phyloP scores from a whole-genome alignment of 2,888 invertebrate genomes.

The Ennomos quercinarius region DNA sequence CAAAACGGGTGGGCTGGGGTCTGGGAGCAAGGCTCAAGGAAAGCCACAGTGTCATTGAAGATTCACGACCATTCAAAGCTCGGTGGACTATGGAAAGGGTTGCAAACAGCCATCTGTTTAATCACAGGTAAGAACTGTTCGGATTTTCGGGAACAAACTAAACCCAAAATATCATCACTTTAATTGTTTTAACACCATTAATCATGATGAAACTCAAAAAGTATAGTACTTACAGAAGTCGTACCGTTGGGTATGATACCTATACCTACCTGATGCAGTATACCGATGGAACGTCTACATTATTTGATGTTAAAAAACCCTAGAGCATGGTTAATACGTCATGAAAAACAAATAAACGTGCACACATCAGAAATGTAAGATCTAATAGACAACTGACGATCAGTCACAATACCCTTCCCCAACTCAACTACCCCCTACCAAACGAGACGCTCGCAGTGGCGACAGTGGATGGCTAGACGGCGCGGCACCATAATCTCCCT shows the following conservation, averaged over 20 bases:
- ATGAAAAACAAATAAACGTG: not conserved
- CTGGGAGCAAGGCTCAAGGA: constrained; percentile 19
- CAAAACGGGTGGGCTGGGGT: constrained; percentile 20
- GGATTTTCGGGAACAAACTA: no score
- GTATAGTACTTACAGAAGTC: no score
- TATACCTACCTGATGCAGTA: no score
- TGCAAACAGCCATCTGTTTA: constrained; percentile 27
- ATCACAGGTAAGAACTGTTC: not conserved
- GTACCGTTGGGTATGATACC: no score
- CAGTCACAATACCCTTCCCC: constrained; percentile 27
- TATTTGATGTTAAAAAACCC: no score
- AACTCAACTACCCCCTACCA: constrained; percentile 38
- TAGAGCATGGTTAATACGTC: no score
- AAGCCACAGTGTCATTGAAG: constrained; percentile 19
- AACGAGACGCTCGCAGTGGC: constrained; percentile 43
- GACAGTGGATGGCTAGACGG: constrained; percentile 67
- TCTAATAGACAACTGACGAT: constrained; percentile 11
- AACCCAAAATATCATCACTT: no score
- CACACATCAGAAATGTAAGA: not conserved
- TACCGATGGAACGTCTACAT: no score
- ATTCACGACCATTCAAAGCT: constrained; percentile 28
- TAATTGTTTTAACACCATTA: no score
- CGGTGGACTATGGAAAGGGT: constrained; percentile 10
- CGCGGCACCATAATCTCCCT: constrained; percentile 63
- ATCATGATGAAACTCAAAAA: no score